These are phyloP conservation scores for Callorhinus ursinus DNA, from an alignment of 2,113 vertebrate species.

Conservation along the genomic window DNA sequence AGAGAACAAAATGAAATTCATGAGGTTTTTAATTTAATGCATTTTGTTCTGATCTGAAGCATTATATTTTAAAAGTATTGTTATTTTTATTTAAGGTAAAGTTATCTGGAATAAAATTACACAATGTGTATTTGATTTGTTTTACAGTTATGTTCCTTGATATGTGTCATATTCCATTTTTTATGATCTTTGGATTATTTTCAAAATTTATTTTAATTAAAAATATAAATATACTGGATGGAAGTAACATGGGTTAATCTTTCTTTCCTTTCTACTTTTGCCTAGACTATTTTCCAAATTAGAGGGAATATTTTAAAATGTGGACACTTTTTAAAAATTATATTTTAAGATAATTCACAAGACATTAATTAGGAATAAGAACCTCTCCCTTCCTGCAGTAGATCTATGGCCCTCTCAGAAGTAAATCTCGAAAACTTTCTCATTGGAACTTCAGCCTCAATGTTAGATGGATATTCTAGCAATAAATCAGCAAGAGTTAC, in stretches of 20 bases:
- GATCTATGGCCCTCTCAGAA: background rate
- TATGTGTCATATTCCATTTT: background rate
- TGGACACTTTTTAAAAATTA: background rate
- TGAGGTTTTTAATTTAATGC: background rate
- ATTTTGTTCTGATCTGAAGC: background rate
- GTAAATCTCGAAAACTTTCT: background rate
- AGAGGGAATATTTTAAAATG: background rate
- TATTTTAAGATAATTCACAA: constrained; percentile 15
- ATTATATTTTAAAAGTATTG: background rate
- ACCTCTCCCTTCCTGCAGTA: background rate
- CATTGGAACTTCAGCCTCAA: background rate
- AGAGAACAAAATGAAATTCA: background rate
- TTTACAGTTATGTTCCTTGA: background rate
- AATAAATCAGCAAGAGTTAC: background rate
- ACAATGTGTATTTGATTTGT: background rate
- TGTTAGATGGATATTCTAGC: background rate
- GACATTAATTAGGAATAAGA: background rate
- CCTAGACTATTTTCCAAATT: constrained; percentile 2
- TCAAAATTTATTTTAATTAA: background rate
- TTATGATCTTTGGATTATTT: background rate
- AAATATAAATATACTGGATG: background rate
- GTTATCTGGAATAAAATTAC: background rate
- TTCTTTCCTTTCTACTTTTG: background rate
- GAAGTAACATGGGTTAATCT: background rate
- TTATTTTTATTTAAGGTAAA: background rate